A percentile compares a stretch with the other conserved stretches of the same genome.
Evolutionary conservation across 2,888 invertebrate species (phyloP).

Genomic region (Boloria euphrosyne): DNA sequence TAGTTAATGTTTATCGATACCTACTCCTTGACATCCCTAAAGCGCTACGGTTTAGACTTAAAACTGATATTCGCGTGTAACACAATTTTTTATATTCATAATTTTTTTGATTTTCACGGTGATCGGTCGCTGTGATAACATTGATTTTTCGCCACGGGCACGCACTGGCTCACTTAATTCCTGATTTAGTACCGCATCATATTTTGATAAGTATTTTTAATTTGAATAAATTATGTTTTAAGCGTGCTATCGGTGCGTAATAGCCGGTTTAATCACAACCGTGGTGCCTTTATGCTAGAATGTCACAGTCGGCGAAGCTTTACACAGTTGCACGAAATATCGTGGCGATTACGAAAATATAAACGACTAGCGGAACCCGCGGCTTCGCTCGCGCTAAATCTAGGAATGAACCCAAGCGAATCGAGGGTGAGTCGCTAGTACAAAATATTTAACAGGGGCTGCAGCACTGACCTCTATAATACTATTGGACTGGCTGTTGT

Average conservation of each 20-base stretch:
- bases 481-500: no score
- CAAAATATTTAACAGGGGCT: no score
- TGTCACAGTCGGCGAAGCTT: slow-evolving; percentile 48
- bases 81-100: slow-evolving; percentile 52
- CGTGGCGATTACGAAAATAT: slow-evolving; percentile 42
- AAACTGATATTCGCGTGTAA: slow-evolving; percentile 75
- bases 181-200: slow-evolving; percentile 81
- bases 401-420: no score
- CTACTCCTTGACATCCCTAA: slow-evolving; percentile 14
- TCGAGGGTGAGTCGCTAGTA: no score
- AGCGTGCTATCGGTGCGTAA: slow-evolving; percentile 73
- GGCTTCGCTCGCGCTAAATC: no score
- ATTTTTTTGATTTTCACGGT: slow-evolving; percentile 76
- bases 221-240: slow-evolving; percentile 83
- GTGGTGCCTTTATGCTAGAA: slow-evolving; percentile 61
- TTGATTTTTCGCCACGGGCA: slow-evolving; percentile 63
- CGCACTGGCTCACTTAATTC: slow-evolving; percentile 79
- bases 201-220: slow-evolving; percentile 83
- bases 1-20: slow-evolving; percentile 25
- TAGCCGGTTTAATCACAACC: slow-evolving; percentile 70
- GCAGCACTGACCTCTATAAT: no score
- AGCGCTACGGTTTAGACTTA: slow-evolving; percentile 34
- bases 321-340: slow-evolving; percentile 36
- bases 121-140: slow-evolving; percentile 67
- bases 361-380: no score